phyloP scores from a whole-genome alignment of 2,113 vertebrate genomes.

The Pygathrix nemaeus region DNA sequence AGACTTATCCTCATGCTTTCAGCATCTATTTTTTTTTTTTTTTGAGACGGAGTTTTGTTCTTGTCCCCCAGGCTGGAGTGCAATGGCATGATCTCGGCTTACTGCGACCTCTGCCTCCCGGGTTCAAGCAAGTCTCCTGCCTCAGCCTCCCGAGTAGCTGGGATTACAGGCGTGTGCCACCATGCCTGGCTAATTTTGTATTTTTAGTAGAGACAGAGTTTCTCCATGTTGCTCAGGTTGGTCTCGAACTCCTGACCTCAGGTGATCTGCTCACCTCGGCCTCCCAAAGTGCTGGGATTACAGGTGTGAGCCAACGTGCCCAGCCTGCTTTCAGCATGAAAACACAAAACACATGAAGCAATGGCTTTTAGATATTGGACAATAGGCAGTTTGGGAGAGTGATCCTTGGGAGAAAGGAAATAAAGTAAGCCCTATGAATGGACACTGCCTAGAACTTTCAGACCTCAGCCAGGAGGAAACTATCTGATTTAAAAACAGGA shows the following conservation, averaged over 20 bases:
- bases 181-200: too few relatives aligned
- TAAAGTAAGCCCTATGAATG: background rate
- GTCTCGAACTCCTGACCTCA: too few relatives aligned
- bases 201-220: too few relatives aligned
- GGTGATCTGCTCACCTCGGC: fast-evolving
- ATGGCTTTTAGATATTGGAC: background rate
- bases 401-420: background rate
- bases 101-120: too few relatives aligned
- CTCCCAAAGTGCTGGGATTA: too few relatives aligned
- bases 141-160: too few relatives aligned
- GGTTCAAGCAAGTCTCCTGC: too few relatives aligned
- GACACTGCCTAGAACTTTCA: background rate
- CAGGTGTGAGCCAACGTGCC: too few relatives aligned
- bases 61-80: too few relatives aligned
- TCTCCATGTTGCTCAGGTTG: too few relatives aligned
- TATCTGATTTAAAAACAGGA: too few relatives aligned
- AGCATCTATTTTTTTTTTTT: background rate
- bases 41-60: too few relatives aligned
- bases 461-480: background rate
- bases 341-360: background rate
- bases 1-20: background rate
- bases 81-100: background rate
- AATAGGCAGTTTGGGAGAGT: background rate
- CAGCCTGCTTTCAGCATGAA: background rate
- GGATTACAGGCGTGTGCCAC: fast-evolving